Percentiles rank a stretch among this genome's conserved stretches.
Evolutionary conservation across 92 coral and sea anemone genomes (phyloP).

Genomic region (Zoanthus sansibaricus): DNA sequence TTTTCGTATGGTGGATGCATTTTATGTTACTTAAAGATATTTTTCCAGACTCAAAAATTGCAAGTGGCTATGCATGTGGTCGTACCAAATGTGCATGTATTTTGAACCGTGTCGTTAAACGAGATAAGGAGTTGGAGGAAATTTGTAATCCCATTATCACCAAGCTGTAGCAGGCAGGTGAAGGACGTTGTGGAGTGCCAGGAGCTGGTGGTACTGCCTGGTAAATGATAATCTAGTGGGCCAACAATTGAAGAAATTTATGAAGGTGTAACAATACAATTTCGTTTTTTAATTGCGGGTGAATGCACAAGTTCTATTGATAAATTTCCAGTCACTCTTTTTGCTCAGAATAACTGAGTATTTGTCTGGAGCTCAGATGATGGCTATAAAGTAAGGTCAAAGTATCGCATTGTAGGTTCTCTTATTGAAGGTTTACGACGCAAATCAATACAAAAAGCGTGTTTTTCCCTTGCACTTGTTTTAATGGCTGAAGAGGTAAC

Average conservation of each 20-base stretch:
- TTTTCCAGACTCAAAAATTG: constrained; percentile 17
- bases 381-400: constrained; percentile 72
- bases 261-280: no score
- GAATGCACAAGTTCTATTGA: constrained; percentile 16
- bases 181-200: no score
- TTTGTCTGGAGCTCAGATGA: constrained; percentile 89
- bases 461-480: constrained; percentile 83
- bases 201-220: no score
- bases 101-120: constrained; percentile 14
- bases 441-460: constrained; percentile 85
- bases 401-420: constrained; percentile 92
- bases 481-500: constrained; percentile 82
- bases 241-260: no score
- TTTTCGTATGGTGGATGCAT: no score
- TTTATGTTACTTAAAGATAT: constrained; percentile 2
- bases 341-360: constrained; percentile 66
- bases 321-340: constrained; percentile 51
- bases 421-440: constrained; percentile 91
- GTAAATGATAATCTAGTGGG: no score
- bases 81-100: constrained; percentile 3
- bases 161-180: no score
- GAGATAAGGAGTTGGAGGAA: no score
- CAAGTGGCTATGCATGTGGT: background rate
- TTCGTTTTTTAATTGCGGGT: constrained; percentile 99
- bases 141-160: no score